These are phyloP conservation scores for Odontothrips loti DNA, from an alignment of 2,888 invertebrate species.

Conservation along the genomic window DNA sequence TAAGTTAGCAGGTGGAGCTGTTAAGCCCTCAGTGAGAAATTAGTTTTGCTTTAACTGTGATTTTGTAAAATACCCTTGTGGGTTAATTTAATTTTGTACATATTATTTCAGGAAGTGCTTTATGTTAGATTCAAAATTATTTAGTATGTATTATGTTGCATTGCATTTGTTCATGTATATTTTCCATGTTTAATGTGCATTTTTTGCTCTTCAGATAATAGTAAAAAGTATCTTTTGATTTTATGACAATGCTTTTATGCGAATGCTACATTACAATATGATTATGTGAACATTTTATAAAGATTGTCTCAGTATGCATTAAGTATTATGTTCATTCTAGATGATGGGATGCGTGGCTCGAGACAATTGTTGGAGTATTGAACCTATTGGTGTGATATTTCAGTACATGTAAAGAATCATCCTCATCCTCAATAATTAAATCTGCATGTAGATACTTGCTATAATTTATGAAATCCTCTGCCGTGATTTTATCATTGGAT, in stretches of 20 bases:
- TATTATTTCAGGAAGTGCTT: conserved; percentile 17
- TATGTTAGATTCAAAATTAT: conserved; percentile 17
- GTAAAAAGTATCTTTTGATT: background rate
- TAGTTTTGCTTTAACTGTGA: conserved; percentile 26
- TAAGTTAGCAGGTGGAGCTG: conserved; percentile 1
- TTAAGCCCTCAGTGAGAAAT: background rate
- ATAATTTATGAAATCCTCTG: background rate
- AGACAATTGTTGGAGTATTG: background rate
- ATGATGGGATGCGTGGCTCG: background rate
- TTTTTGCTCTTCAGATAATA: background rate
- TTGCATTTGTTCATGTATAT: conserved; percentile 17
- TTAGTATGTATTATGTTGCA: conserved; percentile 17
- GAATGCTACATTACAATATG: background rate
- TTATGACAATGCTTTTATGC: background rate
- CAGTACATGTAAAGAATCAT: background rate
- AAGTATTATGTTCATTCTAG: conserved; percentile 18
- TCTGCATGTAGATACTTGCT: background rate
- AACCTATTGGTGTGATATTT: background rate
- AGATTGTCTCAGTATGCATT: background rate
- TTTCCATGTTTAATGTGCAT: conserved; percentile 15
- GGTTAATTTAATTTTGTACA: background rate
- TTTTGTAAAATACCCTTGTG: background rate
- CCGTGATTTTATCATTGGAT: background rate
- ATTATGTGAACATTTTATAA: background rate
- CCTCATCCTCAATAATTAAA: background rate